These are phyloP conservation scores for Grantiella picta DNA, from an alignment of 2,113 vertebrate species.

Conservation along the genomic window DNA sequence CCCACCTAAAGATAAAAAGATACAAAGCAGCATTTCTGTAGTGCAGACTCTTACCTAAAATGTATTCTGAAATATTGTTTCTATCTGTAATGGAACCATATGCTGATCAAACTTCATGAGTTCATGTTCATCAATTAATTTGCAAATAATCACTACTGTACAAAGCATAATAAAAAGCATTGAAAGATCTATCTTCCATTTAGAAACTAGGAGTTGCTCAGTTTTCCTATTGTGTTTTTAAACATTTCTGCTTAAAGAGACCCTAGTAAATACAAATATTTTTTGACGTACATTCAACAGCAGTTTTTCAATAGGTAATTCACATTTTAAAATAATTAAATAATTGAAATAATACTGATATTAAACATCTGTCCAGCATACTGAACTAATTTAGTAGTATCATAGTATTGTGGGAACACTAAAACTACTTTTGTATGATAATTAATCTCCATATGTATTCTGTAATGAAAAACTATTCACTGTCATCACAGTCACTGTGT, in stretches of 20 bases:
- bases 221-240: not conserved
- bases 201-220: not conserved
- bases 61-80: not conserved
- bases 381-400: conserved; percentile 3
- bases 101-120: not conserved
- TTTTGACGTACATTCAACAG: not conserved
- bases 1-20: not conserved
- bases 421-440: not conserved
- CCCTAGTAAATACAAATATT: not conserved
- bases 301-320: not conserved
- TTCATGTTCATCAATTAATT: not conserved
- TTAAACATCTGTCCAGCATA: not conserved
- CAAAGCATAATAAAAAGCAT: not conserved
- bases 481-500: not conserved
- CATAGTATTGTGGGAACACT: not conserved
- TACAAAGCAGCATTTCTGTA: not conserved
- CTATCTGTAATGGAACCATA: not conserved
- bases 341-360: conserved; percentile 11
- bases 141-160: not conserved
- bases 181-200: not conserved
- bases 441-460: not conserved
- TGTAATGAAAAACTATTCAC: not conserved
- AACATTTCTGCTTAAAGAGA: not conserved
- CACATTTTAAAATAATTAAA: not conserved
- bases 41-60: not conserved